These are phyloP conservation scores for Myripristis jacobus DNA, from an alignment of 2,797 vertebrate species.

Conservation along the genomic window DNA sequence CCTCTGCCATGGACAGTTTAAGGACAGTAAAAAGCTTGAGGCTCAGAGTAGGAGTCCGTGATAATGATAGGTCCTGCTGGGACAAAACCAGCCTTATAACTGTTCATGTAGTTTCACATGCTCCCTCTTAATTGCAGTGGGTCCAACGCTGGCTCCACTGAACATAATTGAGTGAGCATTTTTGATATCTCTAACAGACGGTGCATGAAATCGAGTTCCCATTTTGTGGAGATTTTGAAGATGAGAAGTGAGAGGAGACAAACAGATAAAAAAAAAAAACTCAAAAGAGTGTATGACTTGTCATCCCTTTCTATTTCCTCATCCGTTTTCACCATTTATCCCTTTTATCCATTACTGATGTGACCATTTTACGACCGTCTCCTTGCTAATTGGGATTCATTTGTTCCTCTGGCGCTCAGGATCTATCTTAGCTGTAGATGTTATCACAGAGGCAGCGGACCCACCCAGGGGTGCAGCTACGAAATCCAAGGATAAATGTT, in stretches of 20 bases:
- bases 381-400: constrained; percentile 47
- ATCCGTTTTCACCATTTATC: constrained; percentile 6
- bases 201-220: too few relatives aligned
- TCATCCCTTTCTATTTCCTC: neutral
- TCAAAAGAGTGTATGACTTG: neutral
- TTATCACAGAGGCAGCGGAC: neutral
- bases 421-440: constrained; percentile 16
- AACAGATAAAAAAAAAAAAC: too few relatives aligned
- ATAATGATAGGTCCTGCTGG: constrained; percentile 65
- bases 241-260: too few relatives aligned
- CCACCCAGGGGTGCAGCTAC: neutral
- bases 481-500: too few relatives aligned
- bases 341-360: constrained; percentile 19
- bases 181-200: neutral
- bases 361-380: constrained; percentile 8
- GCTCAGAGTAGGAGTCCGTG: constrained; percentile 60
- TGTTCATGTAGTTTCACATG: constrained; percentile 4
- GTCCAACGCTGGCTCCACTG: neutral
- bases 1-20: constrained; percentile 47
- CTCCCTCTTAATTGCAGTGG: constrained; percentile 22
- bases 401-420: constrained; percentile 26
- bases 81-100: constrained; percentile 40
- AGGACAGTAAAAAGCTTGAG: constrained; percentile 58
- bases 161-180: constrained; percentile 3
- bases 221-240: too few relatives aligned